phyloP scores from a whole-genome alignment of 2,888 invertebrate genomes.

The Pollenia amentaria region DNA sequence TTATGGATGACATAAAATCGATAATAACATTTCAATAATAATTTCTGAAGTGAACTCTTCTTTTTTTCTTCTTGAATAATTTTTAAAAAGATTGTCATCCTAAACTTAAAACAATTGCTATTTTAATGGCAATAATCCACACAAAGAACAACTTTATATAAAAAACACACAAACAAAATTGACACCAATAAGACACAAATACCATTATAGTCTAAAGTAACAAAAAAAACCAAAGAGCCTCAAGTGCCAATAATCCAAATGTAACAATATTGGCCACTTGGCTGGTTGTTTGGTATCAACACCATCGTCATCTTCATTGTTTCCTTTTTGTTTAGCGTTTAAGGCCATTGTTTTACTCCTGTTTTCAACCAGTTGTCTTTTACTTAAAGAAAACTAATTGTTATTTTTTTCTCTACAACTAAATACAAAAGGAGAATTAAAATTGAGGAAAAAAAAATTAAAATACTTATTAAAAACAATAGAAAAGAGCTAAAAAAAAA shows the following conservation, averaged over 20 bases:
- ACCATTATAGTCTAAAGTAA: conserved; percentile 24
- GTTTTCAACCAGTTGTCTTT: conserved; percentile 56
- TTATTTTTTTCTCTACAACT: conserved; percentile 43
- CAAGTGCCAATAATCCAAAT: conserved; percentile 71
- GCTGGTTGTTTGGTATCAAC: conserved; percentile 52
- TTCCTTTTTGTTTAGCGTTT: conserved; percentile 53
- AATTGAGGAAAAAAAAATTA: conserved; percentile 47
- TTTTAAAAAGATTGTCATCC: conserved; percentile 53
- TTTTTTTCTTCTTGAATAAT: conserved; percentile 23
- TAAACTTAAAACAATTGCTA: conserved; percentile 49
- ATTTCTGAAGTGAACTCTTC: neutral
- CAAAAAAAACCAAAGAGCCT: conserved; percentile 43
- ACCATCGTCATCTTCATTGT: conserved; percentile 59
- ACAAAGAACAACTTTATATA: conserved; percentile 23
- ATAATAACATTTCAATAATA: conserved; percentile 45
- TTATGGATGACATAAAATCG: conserved; percentile 18
- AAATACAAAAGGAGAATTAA: conserved; percentile 53
- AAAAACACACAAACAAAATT: conserved; percentile 13
- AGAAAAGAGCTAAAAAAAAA: conserved; percentile 42
- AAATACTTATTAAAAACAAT: conserved; percentile 62
- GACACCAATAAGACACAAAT: conserved; percentile 42
- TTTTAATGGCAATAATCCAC: conserved; percentile 61
- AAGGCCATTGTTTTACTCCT: conserved; percentile 62
- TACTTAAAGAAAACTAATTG: conserved; percentile 66
- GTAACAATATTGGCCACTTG: conserved; percentile 67